phyloP scores from a whole-genome alignment of 2,797 vertebrate genomes.

The Numenius phaeopus region DNA sequence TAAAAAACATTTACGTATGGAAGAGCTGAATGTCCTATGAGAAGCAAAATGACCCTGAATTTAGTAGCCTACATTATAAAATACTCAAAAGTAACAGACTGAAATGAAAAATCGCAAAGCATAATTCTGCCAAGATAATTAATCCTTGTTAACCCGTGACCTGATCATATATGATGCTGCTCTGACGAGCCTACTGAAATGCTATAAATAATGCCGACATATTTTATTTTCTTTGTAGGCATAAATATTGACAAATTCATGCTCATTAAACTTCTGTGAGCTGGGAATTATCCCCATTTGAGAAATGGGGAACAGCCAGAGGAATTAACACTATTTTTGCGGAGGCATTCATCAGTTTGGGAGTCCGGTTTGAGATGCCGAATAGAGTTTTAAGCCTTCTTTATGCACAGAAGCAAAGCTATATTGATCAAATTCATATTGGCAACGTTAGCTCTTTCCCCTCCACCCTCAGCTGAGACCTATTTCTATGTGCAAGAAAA shows the following conservation, averaged over 20 bases:
- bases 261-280: conserved; percentile 50
- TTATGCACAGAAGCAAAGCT: background rate
- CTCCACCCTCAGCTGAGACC: background rate
- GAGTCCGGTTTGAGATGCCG: background rate
- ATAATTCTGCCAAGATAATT: conserved; percentile 62
- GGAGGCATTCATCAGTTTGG: background rate
- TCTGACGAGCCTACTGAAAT: conserved; percentile 39
- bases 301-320: background rate
- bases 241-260: conserved; percentile 70
- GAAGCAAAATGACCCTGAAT: conserved; percentile 46
- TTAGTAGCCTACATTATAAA: conserved; percentile 4
- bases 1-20: background rate
- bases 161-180: conserved; percentile 35
- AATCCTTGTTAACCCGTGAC: conserved; percentile 57
- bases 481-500: background rate
- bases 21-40: conserved; percentile 7
- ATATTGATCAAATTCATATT: background rate
- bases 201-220: conserved; percentile 44
- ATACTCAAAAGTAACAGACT: conserved; percentile 27
- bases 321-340: conserved; percentile 6
- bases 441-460: background rate
- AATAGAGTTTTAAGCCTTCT: background rate
- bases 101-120: conserved; percentile 44
- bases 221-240: conserved; percentile 69
- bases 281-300: conserved; percentile 27